Base-by-base conservation (phyloP, 2,888 invertebrate genomes). In the Standfussiana lucernea region DNA sequence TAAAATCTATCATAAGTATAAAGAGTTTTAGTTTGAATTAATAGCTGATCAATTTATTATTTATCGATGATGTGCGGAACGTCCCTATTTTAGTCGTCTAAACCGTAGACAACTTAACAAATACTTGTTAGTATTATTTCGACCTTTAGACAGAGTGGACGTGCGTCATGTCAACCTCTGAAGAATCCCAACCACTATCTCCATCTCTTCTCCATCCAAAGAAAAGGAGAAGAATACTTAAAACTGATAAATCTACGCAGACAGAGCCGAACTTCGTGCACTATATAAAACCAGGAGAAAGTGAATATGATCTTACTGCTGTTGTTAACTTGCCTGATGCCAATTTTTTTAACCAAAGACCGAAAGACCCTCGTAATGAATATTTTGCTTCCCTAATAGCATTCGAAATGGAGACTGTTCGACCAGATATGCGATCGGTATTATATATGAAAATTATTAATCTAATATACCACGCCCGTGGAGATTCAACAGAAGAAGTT, bases 401-500 rank as follows among this genome's bases (percentile, higher is more conserved):
- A 28, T 76, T 76, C 24, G 65, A 68, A 32, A 15, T 72, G 77
- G 77, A 76, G 15, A 18, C 47, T 24, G 76, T 76, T 3, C 72
- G 66, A 10, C 66, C 76, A 1, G 65, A 76, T 37, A 66, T 56
- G 1, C 56, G 75, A 6, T 75, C 71, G 8, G 75, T 37, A 76
- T 24, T 76, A 32, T 72, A 66, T 4, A 66, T 71, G 47, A 76
- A 76, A 50, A 76, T 75, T 15, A 18, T 76, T 13, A 59, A 76
- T 66, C 18, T 66, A 71, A 76, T 71, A 66, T 28, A 28, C 3
- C 47, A 71, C 4, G 70, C 75, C 21, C 62, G 73, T 76, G 76
- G 76, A 79, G 81, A 75, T 18, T 79, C 35, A 71, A 61, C n/a
- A 71, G 71, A 61, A 53, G 50, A 53, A 53, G 50, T n/a, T 24